phyloP scores from a whole-genome alignment of 2,113 vertebrate species.

The Eonycteris spelaea region DNA sequence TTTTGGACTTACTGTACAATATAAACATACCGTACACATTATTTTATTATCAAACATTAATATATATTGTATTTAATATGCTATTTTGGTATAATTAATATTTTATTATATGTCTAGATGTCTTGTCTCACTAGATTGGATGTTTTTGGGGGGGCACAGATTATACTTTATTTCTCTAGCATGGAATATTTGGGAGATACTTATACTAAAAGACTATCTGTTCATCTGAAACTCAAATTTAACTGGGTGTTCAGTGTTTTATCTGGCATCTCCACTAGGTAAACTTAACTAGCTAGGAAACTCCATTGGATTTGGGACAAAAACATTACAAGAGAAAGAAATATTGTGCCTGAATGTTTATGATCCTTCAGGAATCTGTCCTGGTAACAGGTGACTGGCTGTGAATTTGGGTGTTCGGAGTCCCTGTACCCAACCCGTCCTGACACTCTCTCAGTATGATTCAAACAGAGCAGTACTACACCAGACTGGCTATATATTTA shows the following conservation, averaged over 20 bases:
- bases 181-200: neutral
- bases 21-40: neutral
- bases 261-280: neutral
- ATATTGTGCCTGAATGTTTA: neutral
- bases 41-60: neutral
- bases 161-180: neutral
- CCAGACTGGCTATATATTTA: neutral
- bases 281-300: neutral
- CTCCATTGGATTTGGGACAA: neutral
- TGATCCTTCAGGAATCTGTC: neutral
- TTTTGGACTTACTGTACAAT: neutral
- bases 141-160: neutral
- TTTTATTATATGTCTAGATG: neutral
- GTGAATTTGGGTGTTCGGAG: neutral
- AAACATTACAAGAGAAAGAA: neutral
- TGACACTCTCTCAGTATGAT: fast-evolving
- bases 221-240: conserved; percentile 24
- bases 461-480: neutral
- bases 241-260: neutral
- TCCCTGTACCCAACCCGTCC: neutral
- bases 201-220: neutral
- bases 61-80: neutral
- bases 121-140: neutral
- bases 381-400: neutral
- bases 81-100: neutral